phyloP scores from a whole-genome alignment of 2,888 invertebrate species.

The Penaeus monodon region DNA sequence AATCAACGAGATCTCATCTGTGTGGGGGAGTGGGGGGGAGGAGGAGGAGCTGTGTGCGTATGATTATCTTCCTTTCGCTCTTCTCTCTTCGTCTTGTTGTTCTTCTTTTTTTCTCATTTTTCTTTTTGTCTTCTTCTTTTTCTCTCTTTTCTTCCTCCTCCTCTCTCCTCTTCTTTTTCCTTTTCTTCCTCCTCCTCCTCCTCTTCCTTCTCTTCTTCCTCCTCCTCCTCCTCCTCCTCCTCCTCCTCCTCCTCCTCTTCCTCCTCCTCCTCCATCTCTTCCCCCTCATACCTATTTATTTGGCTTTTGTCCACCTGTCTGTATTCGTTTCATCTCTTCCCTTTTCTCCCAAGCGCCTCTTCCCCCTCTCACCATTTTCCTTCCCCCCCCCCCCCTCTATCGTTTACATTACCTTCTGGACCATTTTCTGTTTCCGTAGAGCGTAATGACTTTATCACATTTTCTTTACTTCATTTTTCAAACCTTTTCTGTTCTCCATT shows the following conservation, averaged over 20 bases:
- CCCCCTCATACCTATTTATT: neutral
- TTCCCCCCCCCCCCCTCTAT: neutral
- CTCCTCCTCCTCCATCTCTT: neutral
- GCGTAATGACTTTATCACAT: too few relatives aligned
- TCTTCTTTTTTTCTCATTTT: neutral
- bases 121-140: neutral
- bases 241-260: slow-evolving; percentile 8
- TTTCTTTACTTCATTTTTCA: too few relatives aligned
- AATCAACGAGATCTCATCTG: neutral
- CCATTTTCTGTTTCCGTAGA: too few relatives aligned
- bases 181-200: neutral
- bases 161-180: neutral
- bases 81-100: neutral
- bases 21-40: neutral
- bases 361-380: neutral
- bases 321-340: neutral
- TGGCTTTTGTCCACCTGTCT: neutral
- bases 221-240: neutral
- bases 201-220: neutral
- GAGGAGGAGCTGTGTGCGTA: neutral
- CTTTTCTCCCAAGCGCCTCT: neutral
- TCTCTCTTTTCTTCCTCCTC: neutral
- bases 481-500: neutral
- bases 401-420: too few relatives aligned
- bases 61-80: neutral